These are phyloP conservation scores for Ochropleura plecta DNA, from an alignment of 2,888 invertebrate species.

Conservation along the genomic window DNA sequence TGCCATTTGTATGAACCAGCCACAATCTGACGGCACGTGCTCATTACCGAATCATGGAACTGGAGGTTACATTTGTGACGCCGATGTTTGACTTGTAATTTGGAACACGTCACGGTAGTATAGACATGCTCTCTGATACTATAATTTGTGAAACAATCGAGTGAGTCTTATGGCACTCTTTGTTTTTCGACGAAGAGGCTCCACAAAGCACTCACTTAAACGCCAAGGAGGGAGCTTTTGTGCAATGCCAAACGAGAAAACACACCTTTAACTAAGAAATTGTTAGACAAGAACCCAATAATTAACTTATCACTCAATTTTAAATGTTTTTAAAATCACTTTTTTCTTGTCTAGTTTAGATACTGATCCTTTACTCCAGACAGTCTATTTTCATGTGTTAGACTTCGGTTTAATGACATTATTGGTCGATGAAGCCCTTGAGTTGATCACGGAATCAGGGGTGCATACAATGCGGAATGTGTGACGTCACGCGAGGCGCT, in stretches of 20 bases:
- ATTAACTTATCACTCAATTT: not conserved
- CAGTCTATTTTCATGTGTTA: not conserved
- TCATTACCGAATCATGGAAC: slow-evolving; percentile 84
- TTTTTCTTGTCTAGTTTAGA: not conserved
- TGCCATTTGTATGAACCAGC: slow-evolving; percentile 83
- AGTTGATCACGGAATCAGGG: slow-evolving; percentile 57
- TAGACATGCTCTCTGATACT: slow-evolving; percentile 30
- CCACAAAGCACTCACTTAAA: too few relatives aligned
- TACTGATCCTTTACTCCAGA: not conserved
- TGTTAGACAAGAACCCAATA: not conserved
- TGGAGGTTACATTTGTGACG: slow-evolving; percentile 67
- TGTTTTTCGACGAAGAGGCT: not conserved
- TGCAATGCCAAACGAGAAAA: too few relatives aligned
- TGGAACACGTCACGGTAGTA: slow-evolving; percentile 45
- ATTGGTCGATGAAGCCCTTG: slow-evolving; percentile 48
- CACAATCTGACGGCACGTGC: slow-evolving; percentile 79
- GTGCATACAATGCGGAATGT: slow-evolving; percentile 70
- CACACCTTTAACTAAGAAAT: not conserved
- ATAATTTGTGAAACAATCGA: slow-evolving; percentile 28
- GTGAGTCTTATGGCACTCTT: not conserved
- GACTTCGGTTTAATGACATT: slow-evolving; percentile 34
- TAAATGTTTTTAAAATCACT: not conserved
- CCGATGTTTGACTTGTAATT: slow-evolving; percentile 61
- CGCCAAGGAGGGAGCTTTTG: not conserved
- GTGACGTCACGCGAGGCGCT: slow-evolving; percentile 86